Evolutionary conservation across 2,113 vertebrate species (phyloP), one percentile per base, ranked within the genome.

Genomic region (Phylloscopus trochiloides): DNA sequence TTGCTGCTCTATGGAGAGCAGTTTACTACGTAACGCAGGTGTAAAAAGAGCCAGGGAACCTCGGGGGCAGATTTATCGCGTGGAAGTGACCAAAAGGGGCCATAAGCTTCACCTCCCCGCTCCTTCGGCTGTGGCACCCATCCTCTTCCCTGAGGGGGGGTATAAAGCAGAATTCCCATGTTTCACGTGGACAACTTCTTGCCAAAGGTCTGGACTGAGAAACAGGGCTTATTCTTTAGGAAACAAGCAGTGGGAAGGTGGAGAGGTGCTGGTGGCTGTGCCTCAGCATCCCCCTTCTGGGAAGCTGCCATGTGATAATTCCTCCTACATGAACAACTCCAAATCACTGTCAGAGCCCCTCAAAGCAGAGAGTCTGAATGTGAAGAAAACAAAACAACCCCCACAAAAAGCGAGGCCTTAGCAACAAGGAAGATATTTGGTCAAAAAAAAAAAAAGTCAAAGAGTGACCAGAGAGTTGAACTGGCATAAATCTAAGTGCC

Each of bases 361-460:
- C 14, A 3, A 10, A 38, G 55, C 38, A 88, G 18, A 71, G 43
- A n/a, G 20, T 47, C 25, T 19, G n/a, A 66, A 74, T 6, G 29
- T 17, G 82, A 62, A 73, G 45, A 8, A 59, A 62, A 51, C 5
- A 50, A 86, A 71, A 58, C 18, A 58, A 25, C 2, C 5, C 7
- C 12, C 36, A 17, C 12, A 75, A 73, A 83, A 86, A 36, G 12
- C 18, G 58, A 31, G 3, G 15, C 40, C 47, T 36, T 17, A 85
- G 66, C 26, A 90, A 62, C 62, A 26, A 29, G 38, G n/a, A 82
- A 90, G 72, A 42, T 77, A 62, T 3, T 85, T 77, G 40, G 71
- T 80, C 31, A 76, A 70, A 68, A 86, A 82, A 92, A 83, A 92
- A 26, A 92, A 83, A 92, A 26, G 51, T 83, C 47, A 51, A 22